These are phyloP conservation scores for Otus sunia DNA, from an alignment of 2,113 vertebrate genomes.

Conservation along the genomic window DNA sequence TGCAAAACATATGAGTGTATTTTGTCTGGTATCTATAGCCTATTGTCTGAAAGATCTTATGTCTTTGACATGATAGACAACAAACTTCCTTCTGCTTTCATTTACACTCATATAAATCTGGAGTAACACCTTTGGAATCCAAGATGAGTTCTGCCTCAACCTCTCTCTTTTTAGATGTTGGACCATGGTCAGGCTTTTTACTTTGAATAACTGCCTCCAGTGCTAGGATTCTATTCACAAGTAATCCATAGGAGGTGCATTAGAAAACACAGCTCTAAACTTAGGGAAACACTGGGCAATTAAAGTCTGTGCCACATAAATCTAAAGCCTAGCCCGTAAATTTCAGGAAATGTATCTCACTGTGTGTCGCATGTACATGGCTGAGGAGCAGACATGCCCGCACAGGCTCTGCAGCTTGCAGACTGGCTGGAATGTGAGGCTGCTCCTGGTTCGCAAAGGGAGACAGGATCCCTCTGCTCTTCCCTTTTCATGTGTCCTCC, in stretches of 20 bases:
- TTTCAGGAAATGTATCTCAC: background rate
- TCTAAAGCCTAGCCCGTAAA: background rate
- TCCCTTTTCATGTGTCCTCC: fast-evolving
- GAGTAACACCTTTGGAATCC: constrained; percentile 43
- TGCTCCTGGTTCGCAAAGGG: fast-evolving
- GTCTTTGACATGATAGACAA: background rate
- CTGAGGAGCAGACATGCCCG: background rate
- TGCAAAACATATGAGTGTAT: background rate
- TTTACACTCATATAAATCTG: background rate
- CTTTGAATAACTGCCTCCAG: background rate
- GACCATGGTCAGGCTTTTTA: background rate
- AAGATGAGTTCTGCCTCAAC: background rate
- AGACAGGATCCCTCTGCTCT: background rate
- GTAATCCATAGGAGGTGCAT: background rate
- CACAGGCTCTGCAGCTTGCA: background rate
- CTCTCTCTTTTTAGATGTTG: background rate
- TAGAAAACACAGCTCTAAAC: background rate
- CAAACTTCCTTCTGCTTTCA: constrained; percentile 19
- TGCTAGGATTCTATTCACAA: background rate
- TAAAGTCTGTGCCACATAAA: background rate
- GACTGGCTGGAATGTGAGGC: background rate
- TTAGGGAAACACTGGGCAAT: background rate
- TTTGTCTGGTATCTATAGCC: background rate
- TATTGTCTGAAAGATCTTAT: background rate
- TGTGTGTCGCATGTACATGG: background rate